These are phyloP conservation scores for Hydrocynus forskahlii DNA, from an alignment of 2,797 vertebrate genomes.

Conservation along the genomic window DNA sequence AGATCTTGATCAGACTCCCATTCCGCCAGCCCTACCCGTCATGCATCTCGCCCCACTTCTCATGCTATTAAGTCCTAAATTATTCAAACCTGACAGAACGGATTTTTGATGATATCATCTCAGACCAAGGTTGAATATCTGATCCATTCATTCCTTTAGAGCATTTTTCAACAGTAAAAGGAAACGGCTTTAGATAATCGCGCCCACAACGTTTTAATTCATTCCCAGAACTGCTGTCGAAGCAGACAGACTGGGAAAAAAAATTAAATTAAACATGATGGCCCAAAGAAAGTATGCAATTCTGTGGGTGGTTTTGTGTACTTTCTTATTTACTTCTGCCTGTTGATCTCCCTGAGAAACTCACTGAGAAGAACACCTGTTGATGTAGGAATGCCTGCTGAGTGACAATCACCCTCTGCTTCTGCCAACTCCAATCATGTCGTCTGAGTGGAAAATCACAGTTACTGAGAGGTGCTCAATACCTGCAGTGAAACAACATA, in stretches of 20 bases:
- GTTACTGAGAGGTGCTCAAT: too few species aligned
- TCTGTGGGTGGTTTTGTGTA: neutral
- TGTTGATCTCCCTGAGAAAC: neutral
- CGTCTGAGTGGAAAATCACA: too few species aligned
- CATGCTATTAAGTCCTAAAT: conserved; percentile 39
- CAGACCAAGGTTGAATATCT: conserved; percentile 43
- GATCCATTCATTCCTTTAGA: conserved; percentile 31
- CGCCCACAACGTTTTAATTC: conserved; percentile 15
- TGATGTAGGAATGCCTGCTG: neutral
- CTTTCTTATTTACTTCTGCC: neutral
- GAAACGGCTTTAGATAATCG: conserved; percentile 1
- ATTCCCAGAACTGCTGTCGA: neutral
- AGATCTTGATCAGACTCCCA: conserved; percentile 21
- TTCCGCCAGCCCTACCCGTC: neutral
- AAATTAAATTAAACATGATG: too few species aligned
- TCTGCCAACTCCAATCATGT: too few species aligned
- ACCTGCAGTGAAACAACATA: too few species aligned
- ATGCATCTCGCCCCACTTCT: conserved; percentile 19
- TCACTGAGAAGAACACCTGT: neutral
- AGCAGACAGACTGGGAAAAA: neutral
- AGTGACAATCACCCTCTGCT: too few species aligned
- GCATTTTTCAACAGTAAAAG: conserved; percentile 36
- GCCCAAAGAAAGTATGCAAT: neutral
- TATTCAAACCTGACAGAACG: conserved; percentile 51
- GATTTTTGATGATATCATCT: conserved; percentile 44